Evolutionary conservation across 2,888 invertebrate species (phyloP).

Genomic region (Platycnemis pennipes): DNA sequence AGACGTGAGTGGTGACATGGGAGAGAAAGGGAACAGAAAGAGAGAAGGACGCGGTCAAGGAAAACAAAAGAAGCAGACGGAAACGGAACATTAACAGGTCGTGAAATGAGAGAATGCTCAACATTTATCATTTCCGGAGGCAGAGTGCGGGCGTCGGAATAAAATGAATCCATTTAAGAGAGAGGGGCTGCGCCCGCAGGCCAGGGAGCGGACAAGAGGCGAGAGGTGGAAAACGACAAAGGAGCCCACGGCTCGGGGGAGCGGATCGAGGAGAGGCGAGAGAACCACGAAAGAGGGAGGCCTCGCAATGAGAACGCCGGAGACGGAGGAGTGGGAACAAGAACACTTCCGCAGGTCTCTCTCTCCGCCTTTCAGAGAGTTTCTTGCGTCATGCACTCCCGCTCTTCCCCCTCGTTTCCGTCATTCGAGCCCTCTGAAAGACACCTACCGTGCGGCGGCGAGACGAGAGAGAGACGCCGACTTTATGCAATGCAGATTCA

Average conservation of each 20-base stretch:
- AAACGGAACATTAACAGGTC: conserved; percentile 50
- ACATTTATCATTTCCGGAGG: conserved; percentile 41
- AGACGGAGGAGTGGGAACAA: background rate
- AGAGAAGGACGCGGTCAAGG: too few relatives aligned
- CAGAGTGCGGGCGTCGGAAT: conserved; percentile 36
- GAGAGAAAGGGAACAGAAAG: background rate
- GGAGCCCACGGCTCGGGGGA: background rate
- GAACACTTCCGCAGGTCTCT: conserved; percentile 35
- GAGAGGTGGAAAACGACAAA: background rate
- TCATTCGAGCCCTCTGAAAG: background rate
- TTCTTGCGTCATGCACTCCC: background rate
- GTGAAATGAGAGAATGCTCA: conserved; percentile 32
- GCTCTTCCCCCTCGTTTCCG: conserved; percentile 17
- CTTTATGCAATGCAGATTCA: too few relatives aligned
- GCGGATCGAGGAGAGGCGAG: background rate
- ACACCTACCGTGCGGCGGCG: background rate
- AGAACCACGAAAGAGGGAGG: background rate
- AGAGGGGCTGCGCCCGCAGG: too few relatives aligned
- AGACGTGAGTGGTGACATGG: too few relatives aligned
- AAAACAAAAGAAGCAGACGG: background rate
- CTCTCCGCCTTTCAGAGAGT: background rate
- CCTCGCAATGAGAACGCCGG: conserved; percentile 14
- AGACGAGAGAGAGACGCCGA: too few relatives aligned
- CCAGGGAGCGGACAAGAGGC: background rate
- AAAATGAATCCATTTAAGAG: conserved; percentile 36